Conservation (phyloP, 2,888 invertebrate species). For the Noctua comes region DNA sequence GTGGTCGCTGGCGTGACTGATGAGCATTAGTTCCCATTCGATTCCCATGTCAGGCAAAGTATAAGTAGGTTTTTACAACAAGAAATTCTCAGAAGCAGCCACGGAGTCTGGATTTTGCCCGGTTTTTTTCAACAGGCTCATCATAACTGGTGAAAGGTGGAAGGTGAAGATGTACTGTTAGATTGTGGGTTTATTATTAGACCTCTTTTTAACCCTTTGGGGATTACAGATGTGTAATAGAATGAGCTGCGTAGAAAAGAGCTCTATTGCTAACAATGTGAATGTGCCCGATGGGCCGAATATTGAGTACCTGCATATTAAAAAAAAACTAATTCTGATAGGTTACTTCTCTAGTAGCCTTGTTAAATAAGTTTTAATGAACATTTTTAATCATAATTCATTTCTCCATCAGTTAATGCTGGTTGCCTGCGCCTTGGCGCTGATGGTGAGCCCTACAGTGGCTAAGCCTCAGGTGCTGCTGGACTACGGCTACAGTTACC, state of each 20-base stretch:
- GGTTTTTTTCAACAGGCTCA: not conserved
- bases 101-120: not conserved
- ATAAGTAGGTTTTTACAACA: not conserved
- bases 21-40: not conserved
- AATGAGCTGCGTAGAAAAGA: not conserved
- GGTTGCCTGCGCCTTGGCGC: constrained; percentile 74
- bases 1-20: not conserved
- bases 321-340: not conserved
- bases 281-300: not conserved
- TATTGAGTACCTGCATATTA: not conserved
- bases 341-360: not conserved
- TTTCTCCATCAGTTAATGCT: constrained; percentile 75
- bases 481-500: constrained; percentile 84
- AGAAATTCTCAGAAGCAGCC: not conserved
- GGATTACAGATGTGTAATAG: not conserved
- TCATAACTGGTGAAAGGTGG: not conserved
- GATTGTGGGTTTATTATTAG: not conserved
- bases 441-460: constrained; percentile 75
- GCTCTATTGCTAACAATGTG: not conserved
- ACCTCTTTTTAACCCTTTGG: not conserved
- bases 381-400: not conserved
- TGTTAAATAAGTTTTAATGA: not conserved
- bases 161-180: too few relatives aligned
- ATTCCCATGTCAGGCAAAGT: not conserved
- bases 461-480: constrained; percentile 86